These are phyloP conservation scores for Nephrotoma appendiculata DNA, from an alignment of 2,888 invertebrate species.

Conservation along the genomic window DNA sequence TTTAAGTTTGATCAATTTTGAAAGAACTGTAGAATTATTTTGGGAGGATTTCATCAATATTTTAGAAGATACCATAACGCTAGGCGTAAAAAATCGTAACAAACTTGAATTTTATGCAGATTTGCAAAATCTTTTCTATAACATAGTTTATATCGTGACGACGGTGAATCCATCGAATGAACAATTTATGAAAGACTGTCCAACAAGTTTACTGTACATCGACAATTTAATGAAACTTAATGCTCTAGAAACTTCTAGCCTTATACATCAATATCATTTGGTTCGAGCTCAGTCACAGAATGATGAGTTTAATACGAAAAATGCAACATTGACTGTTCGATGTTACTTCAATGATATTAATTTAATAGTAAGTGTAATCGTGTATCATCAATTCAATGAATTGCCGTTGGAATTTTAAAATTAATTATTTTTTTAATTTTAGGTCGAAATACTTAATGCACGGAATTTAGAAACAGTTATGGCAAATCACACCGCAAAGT, in stretches of 20 bases:
- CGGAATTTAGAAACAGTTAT: neutral
- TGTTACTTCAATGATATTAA: neutral
- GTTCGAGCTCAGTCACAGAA: neutral
- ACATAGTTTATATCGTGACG: neutral
- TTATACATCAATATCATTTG: neutral
- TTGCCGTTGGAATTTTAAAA: too few species aligned
- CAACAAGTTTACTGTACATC: neutral
- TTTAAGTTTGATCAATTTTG: neutral
- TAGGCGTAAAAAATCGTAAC: neutral
- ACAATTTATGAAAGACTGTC: neutral
- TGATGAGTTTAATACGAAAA: neutral
- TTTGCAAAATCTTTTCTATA: neutral
- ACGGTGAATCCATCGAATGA: neutral
- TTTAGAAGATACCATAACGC: neutral
- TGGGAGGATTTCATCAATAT: neutral
- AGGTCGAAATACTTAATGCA: neutral
- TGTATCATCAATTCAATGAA: too few species aligned
- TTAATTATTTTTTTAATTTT: neutral
- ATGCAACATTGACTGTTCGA: neutral
- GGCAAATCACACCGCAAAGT: neutral
- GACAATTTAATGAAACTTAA: neutral
- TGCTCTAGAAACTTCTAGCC: neutral
- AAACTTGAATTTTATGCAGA: neutral
- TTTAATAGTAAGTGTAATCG: neutral
- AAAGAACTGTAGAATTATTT: neutral